Evolutionary conservation across 2,888 invertebrate genomes (phyloP), one percentile per base, ranked within the genome.

Genomic region (Thelaira solivaga): DNA sequence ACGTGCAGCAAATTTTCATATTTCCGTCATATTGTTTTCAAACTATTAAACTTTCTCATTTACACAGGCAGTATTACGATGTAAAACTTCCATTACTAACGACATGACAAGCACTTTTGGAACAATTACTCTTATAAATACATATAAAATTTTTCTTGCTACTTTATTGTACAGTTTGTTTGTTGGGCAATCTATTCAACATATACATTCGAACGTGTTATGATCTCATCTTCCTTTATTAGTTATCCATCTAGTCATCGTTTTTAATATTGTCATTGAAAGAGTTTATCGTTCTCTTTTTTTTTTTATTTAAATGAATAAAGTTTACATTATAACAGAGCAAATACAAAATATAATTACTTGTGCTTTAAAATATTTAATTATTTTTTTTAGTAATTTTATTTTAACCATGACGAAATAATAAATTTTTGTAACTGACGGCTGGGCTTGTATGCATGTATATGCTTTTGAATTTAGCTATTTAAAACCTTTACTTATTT

Each of bases 261-360:
- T 73, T n/a, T n/a, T 73, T 57, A 57, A 73, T 65, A 34, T 73
- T 65, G 65, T 73, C 73, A 65, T 57, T 65, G 39, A 55, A 45
- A 55, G 45, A 34, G 51, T 71, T 61, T 34, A 10, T 6, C 6
- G 8, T 36, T 13, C n/a, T n/a, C n/a, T 18, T 22, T 20, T 53
- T 67, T 24, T 34, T 34, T 18, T 6, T 6, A 13, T 3, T 39
- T 13, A 31, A 31, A 8, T 39, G n/a, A n/a, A 41, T 24, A 68
- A 47, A 41, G 39, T 24, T 16, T 39, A 1, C 26, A 11, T 51
- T 11, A 20, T 7, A 6, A 29, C 8, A 67, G 20, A 36, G 10
- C 10, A 57, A 55, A 34, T 45, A 71, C 36, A 5, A 26, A 36
- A 39, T 11, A 39, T 2, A 3, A 11, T 26, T 55, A 67, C 53